phyloP scores from a whole-genome alignment of 2,113 vertebrate genomes.

The Actenoides lindsayi region DNA sequence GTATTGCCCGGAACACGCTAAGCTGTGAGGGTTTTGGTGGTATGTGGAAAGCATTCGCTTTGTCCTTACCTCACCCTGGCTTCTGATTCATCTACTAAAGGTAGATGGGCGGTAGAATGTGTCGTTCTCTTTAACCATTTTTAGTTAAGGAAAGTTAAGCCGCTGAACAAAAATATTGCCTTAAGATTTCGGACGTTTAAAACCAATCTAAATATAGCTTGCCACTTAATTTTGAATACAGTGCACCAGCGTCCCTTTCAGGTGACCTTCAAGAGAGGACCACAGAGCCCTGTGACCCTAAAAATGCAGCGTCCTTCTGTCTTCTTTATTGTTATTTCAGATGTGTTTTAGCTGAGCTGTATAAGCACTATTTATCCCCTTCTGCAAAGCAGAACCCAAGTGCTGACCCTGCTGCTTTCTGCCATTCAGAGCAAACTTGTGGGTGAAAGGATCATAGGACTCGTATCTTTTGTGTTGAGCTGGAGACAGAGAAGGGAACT shows the following conservation, averaged over 20 bases:
- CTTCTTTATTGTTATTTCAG: not conserved
- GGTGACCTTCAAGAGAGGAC: conserved; percentile 48
- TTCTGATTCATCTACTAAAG: not conserved
- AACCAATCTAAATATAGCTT: not conserved
- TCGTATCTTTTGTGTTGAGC: not conserved
- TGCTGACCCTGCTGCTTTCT: not conserved
- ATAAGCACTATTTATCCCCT: not conserved
- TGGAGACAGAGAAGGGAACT: not conserved
- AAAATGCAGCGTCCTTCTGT: not conserved
- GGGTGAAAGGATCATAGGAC: not conserved
- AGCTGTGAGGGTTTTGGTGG: not conserved
- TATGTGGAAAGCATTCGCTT: not conserved
- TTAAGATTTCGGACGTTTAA: not conserved
- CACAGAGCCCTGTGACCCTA: not conserved
- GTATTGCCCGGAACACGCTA: not conserved
- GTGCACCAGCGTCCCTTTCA: not conserved
- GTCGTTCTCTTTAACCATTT: not conserved
- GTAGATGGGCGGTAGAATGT: not conserved
- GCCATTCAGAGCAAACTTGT: not conserved
- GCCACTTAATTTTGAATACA: not conserved
- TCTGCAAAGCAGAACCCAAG: not conserved
- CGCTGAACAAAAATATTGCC: not conserved
- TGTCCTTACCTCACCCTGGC: conserved; percentile 23
- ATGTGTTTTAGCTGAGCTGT: not conserved
- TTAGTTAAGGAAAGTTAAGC: not conserved